A percentile compares a stretch with the other conserved stretches of the same genome.
Conservation (phyloP, 1,140 invertebrate genomes). For the Drosophila parabipectinata region DNA sequence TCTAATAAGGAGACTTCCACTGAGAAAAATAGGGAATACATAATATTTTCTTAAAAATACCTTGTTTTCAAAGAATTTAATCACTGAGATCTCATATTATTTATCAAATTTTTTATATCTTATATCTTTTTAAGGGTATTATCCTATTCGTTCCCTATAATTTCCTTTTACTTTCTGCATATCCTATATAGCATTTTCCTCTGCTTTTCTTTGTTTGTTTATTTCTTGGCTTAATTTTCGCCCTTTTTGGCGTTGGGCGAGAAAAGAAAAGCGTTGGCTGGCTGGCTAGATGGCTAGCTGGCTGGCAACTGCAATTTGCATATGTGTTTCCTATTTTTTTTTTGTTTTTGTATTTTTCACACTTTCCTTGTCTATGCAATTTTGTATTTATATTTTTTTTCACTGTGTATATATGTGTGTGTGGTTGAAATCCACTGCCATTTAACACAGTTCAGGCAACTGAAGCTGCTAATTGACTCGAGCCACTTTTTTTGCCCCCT, state of each 20-base stretch:
- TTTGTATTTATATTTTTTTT: constrained; percentile 12
- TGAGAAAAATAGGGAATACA: too few species aligned
- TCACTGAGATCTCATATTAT: too few species aligned
- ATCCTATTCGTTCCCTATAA: neutral
- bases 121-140: constrained; percentile 10
- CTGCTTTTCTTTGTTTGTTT: constrained; percentile 17
- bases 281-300: constrained; percentile 44
- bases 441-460: constrained; percentile 64
- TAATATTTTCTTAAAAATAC: too few species aligned
- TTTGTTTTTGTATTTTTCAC: constrained; percentile 3
- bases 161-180: neutral
- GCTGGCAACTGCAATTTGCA: constrained; percentile 76
- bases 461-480: constrained; percentile 74
- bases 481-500: neutral
- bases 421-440: constrained; percentile 52
- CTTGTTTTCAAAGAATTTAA: too few species aligned
- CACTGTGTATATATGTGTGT: neutral
- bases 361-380: constrained; percentile 35
- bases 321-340: constrained; percentile 45
- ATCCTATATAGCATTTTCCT: constrained; percentile 33
- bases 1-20: too few species aligned
- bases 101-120: too few species aligned
- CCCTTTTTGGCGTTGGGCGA: constrained; percentile 56
- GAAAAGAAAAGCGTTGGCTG: constrained; percentile 57
- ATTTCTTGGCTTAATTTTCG: constrained; percentile 74